Conservation (phyloP, 2,797 vertebrate species). For the Cirrhinus molitorella region DNA sequence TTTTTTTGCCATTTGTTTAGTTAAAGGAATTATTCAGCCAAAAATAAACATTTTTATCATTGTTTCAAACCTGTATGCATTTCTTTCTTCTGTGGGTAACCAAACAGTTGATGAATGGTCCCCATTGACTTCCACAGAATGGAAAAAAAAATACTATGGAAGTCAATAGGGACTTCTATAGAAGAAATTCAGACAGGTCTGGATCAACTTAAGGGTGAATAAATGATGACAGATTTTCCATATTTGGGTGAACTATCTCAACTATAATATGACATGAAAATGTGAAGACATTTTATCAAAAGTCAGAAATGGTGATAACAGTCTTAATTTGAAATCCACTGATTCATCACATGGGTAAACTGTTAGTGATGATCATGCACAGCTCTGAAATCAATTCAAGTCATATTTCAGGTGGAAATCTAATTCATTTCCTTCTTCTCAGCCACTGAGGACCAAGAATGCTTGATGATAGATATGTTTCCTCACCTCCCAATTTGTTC, state of each 20-base stretch:
- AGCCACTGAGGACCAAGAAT: slow-evolving; percentile 2
- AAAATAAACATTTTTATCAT: neutral
- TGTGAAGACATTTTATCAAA: neutral
- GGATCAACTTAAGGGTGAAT: neutral
- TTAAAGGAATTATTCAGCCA: neutral
- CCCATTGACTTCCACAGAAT: neutral
- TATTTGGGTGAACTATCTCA: neutral
- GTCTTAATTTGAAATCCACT: neutral
- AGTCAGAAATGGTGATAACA: neutral
- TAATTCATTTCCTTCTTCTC: slow-evolving; percentile 45
- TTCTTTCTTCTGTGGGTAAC: neutral
- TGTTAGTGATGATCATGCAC: slow-evolving; percentile 48
- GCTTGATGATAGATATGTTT: slow-evolving; percentile 17
- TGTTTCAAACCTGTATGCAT: neutral
- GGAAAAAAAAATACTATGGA: neutral
- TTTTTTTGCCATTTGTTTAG: neutral
- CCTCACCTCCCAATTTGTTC: neutral
- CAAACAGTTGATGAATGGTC: neutral
- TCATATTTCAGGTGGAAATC: slow-evolving; percentile 34
- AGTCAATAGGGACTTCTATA: no score
- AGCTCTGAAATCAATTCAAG: slow-evolving; percentile 45
- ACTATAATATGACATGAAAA: no score
- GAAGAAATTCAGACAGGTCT: neutral
- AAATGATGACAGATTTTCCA: neutral
- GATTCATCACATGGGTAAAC: slow-evolving; percentile 40